Conservation (phyloP, 2,888 invertebrate species). For the Pardosa pseudoannulata region DNA sequence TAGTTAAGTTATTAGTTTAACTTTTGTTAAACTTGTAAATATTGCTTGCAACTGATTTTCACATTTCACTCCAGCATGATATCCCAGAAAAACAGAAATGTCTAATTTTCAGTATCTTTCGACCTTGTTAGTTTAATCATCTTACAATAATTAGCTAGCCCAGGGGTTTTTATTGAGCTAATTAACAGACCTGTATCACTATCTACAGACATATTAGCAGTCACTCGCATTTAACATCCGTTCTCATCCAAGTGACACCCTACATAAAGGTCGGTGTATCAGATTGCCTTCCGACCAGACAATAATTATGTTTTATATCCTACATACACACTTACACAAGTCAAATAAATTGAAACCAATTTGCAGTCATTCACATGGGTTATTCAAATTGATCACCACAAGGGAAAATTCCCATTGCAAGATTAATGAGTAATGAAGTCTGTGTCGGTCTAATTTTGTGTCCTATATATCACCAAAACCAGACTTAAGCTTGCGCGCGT, state of each 20-base stretch:
- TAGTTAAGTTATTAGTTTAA: too few relatives aligned
- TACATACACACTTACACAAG: not conserved
- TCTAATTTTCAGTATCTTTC: too few relatives aligned
- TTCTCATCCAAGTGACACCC: not conserved
- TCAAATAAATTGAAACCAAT: not conserved
- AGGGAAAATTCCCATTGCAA: not conserved
- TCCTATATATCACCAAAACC: not conserved
- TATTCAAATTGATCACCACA: not conserved
- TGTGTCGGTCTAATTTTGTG: not conserved
- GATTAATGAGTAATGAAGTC: not conserved
- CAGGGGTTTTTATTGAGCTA: too few relatives aligned
- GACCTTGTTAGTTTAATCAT: too few relatives aligned
- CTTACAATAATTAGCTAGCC: too few relatives aligned
- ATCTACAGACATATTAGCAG: too few relatives aligned
- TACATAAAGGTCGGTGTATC: not conserved
- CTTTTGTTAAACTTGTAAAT: too few relatives aligned
- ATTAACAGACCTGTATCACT: too few relatives aligned
- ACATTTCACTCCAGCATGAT: too few relatives aligned
- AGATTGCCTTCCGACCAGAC: not conserved
- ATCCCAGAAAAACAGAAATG: too few relatives aligned
- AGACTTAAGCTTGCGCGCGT: too few relatives aligned
- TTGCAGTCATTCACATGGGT: not conserved
- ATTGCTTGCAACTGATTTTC: too few relatives aligned
- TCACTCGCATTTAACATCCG: not conserved
- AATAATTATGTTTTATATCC: not conserved